Base-by-base conservation (phyloP, 2,797 vertebrate genomes). In the Serranus cabrilla region DNA sequence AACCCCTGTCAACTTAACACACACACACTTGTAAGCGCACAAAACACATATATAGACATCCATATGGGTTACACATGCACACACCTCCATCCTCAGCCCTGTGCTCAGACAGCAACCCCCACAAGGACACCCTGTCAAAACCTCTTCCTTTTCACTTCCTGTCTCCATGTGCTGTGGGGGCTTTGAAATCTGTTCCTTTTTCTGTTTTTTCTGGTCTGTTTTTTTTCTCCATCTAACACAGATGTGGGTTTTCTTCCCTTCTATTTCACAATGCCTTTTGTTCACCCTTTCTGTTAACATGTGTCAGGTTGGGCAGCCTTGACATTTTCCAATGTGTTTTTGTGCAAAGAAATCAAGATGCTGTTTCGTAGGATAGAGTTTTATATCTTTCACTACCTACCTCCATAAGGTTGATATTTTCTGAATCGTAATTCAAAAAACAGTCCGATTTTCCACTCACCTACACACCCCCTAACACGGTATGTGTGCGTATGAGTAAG, bases 111-210 rank as follows among this genome's bases (percentile, higher is more conserved):
- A 94, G 90, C 87, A 94, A 90, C 92, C 93, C 93, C 89, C 84
- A 78, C 89, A 93, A 94, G 90, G 93, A 92, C 93, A 87, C 94
- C 93, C 90, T 95, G 94, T 95, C 91, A 94, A 93, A 95, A 94
- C 91, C 81, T 93, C 87, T 95, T 94, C 91, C 92, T 94, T 91
- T 95, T 92, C 90, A 92, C 90, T 93, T 93, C 89, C 91, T 86
- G 88, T 87, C 91, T 93, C 88, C 74, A 65, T 92, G 90, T 87
- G 86, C 86, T 85, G 84, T 76, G 80, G 88, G 92, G 87, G 91
- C 85, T 94, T 92, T 91, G 89, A 90, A 92, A 91, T 92, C 83
- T 87, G 83, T 89, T 89, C 87, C 83, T 85, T 90, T 93, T 87
- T 87, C 54, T 59, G 40, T 51, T 76, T 63, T 80, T 79, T 74